Conservation (phyloP, 2,797 vertebrate species). For the Poecilia wingei region DNA sequence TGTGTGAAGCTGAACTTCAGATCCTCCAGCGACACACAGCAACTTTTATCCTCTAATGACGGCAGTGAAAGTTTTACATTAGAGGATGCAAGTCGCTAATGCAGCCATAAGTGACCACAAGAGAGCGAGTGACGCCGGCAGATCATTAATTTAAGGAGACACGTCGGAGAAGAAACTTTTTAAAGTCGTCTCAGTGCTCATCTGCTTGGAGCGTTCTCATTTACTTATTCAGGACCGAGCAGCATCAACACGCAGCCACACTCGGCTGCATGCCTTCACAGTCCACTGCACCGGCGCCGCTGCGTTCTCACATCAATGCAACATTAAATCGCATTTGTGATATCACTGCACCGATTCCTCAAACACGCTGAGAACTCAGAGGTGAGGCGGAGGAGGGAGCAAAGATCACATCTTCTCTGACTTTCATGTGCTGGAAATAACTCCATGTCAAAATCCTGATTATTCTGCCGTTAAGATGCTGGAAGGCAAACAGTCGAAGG, state of each 20-base stretch:
- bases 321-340: constrained; percentile 33
- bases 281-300: constrained; percentile 11
- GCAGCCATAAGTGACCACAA: constrained; percentile 9
- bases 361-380: neutral
- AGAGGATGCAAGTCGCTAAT: constrained; percentile 1
- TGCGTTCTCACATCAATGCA: constrained; percentile 17
- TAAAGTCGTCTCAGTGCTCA: neutral
- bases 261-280: neutral
- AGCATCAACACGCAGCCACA: constrained; percentile 11
- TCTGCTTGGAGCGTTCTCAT: constrained; percentile 4
- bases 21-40: neutral
- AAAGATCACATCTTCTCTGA: neutral
- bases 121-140: neutral
- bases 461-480: neutral
- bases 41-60: neutral
- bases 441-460: neutral
- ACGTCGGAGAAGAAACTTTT: constrained; percentile 1
- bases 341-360: constrained; percentile 15
- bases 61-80: neutral
- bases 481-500: neutral
- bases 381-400: neutral
- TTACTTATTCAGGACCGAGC: constrained; percentile 26
- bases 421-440: neutral
- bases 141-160: constrained; percentile 39
- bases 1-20: neutral